phyloP scores from a whole-genome alignment of 2,888 invertebrate species.

The Drosophila niveifrons region DNA sequence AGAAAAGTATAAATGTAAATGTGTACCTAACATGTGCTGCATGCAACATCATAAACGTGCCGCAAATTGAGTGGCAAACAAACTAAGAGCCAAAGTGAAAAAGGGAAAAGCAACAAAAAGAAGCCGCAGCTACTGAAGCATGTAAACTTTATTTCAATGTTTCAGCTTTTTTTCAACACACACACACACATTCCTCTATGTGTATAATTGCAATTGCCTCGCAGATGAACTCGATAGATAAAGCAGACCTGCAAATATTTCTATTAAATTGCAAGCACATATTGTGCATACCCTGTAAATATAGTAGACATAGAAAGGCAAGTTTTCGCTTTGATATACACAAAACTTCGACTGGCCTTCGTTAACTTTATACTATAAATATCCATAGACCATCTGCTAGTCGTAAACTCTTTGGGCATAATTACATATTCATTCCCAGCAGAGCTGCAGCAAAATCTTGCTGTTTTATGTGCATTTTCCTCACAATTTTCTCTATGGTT shows the following conservation, averaged over 20 bases:
- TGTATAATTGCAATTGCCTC: slow-evolving; percentile 14
- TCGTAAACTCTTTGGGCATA: not conserved
- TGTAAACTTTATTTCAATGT: slow-evolving; percentile 59
- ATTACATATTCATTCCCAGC: not conserved
- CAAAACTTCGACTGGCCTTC: not conserved
- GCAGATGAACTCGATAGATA: slow-evolving; percentile 15
- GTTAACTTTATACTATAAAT: not conserved
- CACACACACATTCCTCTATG: slow-evolving; percentile 5
- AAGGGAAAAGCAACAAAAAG: slow-evolving; percentile 18
- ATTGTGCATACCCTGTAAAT: slow-evolving; percentile 11
- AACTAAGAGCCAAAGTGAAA: slow-evolving; percentile 9
- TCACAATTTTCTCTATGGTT: slow-evolving; percentile 19
- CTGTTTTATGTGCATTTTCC: slow-evolving; percentile 13
- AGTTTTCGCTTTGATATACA: too few species aligned
- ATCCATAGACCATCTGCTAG: not conserved
- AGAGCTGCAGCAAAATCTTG: slow-evolving; percentile 21
- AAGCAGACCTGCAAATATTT: slow-evolving; percentile 6
- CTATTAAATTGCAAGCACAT: not conserved
- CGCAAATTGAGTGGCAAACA: slow-evolving; percentile 61
- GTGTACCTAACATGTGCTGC: not conserved
- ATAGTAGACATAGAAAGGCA: not conserved
- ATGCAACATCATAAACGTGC: slow-evolving; percentile 39
- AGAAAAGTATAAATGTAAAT: not conserved
- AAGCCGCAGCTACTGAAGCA: slow-evolving; percentile 53
- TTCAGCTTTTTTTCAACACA: slow-evolving; percentile 30